Percentiles rank a stretch among this genome's conserved stretches.
Evolutionary conservation across 2,888 invertebrate species (phyloP).

Genomic region (Lithophane semibrunnea): DNA sequence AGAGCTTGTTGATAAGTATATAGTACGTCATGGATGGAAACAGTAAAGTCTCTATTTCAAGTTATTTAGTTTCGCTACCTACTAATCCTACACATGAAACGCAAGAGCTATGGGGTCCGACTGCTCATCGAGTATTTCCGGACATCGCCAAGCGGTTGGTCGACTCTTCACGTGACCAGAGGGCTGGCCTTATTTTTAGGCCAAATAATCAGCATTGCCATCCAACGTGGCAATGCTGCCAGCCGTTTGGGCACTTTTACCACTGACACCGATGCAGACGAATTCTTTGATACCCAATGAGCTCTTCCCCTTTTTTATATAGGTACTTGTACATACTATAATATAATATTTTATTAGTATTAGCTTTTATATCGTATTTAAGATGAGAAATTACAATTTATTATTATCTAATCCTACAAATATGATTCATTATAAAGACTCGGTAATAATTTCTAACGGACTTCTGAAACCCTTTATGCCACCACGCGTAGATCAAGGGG

Average conservation of each 20-base stretch:
- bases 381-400: neutral
- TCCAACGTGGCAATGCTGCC: neutral
- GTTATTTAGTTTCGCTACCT: slow-evolving; percentile 10
- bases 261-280: too few relatives aligned
- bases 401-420: slow-evolving; percentile 45
- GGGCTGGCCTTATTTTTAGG: neutral
- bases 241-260: neutral
- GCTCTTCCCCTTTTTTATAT: neutral
- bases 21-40: slow-evolving; percentile 43
- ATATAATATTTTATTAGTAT: too few relatives aligned
- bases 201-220: neutral
- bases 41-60: neutral
- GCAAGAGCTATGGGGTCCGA: neutral
- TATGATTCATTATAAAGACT: slow-evolving; percentile 72
- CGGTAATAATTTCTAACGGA: slow-evolving; percentile 81
- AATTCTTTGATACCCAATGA: neutral
- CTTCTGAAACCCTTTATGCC: slow-evolving; percentile 92
- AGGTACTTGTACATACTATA: neutral
- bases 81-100: slow-evolving; percentile 37
- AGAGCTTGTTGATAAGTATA: slow-evolving; percentile 27
- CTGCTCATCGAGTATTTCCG: neutral
- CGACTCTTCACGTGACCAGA: neutral
- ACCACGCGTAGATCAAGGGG: slow-evolving; percentile 93
- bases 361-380: neutral
- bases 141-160: neutral